Conservation (phyloP, 2,113 vertebrate species). For the Taurulus bubalis region DNA sequence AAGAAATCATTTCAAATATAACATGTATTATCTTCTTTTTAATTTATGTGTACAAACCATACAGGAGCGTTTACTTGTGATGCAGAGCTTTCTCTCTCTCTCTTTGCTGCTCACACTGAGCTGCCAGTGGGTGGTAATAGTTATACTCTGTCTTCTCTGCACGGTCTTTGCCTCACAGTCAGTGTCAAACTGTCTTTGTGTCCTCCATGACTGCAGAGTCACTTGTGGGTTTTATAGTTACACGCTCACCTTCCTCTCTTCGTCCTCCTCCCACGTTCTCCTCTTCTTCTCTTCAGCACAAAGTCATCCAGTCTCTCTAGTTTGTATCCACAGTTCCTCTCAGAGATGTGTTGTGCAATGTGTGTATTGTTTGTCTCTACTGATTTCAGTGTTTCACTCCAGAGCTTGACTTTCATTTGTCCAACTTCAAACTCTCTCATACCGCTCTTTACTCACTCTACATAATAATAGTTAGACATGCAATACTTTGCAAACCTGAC, state of each 20-base stretch:
- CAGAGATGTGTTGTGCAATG: background rate
- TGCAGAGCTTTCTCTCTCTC: slow-evolving; percentile 1
- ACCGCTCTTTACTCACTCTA: slow-evolving; percentile 20
- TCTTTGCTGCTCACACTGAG: slow-evolving; percentile 50
- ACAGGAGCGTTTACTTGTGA: background rate
- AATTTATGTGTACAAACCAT: background rate
- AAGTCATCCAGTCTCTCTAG: slow-evolving; percentile 14
- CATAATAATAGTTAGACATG: slow-evolving; percentile 24
- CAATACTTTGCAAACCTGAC: slow-evolving; percentile 25
- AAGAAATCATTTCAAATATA: no score
- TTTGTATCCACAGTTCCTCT: background rate
- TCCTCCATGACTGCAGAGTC: slow-evolving; percentile 39
- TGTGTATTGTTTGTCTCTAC: background rate
- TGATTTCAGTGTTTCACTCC: background rate
- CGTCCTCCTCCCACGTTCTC: background rate
- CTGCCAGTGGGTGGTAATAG: slow-evolving; percentile 49
- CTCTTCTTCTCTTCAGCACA: background rate
- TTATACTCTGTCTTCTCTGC: slow-evolving; percentile 31
- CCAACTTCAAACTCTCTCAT: background rate
- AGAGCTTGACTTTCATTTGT: slow-evolving; percentile 37
- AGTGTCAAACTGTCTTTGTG: slow-evolving; percentile 30
- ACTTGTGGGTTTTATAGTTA: background rate
- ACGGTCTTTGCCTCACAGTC: slow-evolving; percentile 27
- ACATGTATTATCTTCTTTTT: background rate
- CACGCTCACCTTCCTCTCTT: background rate